Percentiles rank a stretch among this genome's conserved stretches.
phyloP scores from a whole-genome alignment of 2,888 invertebrate genomes.

The Drosophila flavopinicola region DNA sequence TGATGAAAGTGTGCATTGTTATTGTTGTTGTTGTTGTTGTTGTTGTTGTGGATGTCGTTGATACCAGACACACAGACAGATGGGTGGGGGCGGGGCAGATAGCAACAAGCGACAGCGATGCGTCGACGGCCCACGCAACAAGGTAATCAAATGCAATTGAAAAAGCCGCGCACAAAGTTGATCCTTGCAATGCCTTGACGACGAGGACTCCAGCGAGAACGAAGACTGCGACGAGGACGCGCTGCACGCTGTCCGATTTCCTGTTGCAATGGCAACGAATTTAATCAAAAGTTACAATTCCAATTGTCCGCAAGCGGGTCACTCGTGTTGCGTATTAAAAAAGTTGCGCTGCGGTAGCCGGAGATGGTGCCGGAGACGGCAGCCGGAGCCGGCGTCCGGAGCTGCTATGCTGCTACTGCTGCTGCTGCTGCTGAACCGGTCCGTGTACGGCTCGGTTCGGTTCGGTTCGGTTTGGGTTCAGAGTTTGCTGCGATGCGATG shows the following conservation, averaged over 20 bases:
- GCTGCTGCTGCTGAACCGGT: no score
- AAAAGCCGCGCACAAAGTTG: slow-evolving; percentile 72
- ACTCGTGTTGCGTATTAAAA: slow-evolving; percentile 79
- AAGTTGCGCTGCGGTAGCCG: slow-evolving; percentile 59
- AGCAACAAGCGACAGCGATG: slow-evolving; percentile 42
- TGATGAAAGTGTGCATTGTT: slow-evolving; percentile 27
- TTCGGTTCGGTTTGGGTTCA: slow-evolving; percentile 1
- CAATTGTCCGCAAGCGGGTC: slow-evolving; percentile 81
- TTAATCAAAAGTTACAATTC: slow-evolving; percentile 82
- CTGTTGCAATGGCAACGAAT: slow-evolving; percentile 77
- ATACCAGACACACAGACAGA: slow-evolving; percentile 3
- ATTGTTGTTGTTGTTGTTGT: slow-evolving; percentile 8
- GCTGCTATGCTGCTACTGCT: no score
- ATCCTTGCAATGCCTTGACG: slow-evolving; percentile 55
- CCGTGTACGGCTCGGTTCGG: background rate
- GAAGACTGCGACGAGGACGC: background rate
- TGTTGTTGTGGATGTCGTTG: slow-evolving; percentile 1
- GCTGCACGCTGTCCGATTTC: slow-evolving; percentile 39
- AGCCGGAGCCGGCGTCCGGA: background rate
- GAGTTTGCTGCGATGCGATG: background rate
- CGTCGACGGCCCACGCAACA: slow-evolving; percentile 62
- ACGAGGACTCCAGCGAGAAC: background rate
- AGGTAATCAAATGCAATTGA: slow-evolving; percentile 80
- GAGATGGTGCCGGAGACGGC: slow-evolving; percentile 4
- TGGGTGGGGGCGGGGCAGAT: slow-evolving; percentile 1